Base-by-base conservation (phyloP, 2,888 invertebrate genomes). In the Idaea straminata region DNA sequence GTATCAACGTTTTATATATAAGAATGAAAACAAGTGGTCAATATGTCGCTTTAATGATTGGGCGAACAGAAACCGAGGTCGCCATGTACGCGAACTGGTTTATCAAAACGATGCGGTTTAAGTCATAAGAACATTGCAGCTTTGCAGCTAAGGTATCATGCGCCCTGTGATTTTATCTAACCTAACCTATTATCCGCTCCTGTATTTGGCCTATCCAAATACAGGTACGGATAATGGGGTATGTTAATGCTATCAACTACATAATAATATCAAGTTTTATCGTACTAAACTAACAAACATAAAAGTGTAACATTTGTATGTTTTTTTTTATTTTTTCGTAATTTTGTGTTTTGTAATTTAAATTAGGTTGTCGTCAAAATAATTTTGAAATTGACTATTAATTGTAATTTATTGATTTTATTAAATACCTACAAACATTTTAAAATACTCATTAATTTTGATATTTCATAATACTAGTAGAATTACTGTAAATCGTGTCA, bases 31-130 rank as follows among this genome's bases (percentile, higher is more conserved):
- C 88, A 90, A 91, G 88, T 89, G 84, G 85, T 82, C 88, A 89
- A 88, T 89, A 85, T 85, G 86, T 86, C 79, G 85, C 80, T 84
- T 88, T 88, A 89, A 88, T 91, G 88, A 89, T 88, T 88, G 84
- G 81, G 84, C 84, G 87, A 84, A 77, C 79, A 79, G 79, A 79
- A 77, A 79, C 77, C 91, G 91, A 92, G 92, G 91, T 85, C 92
- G 86, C 77, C 88, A 82, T 88, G 87, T 85, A 78, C 80, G 79
- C 83, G 79, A 89, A 92, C 92, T 90, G 91, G 92, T 92, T 91
- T 91, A 86, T 85, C 85, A 85, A 79, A 80, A 67, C 73, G 74
- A 68, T 73, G 80, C 77, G 82, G 80, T 72, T 72, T 81, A 83
- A 87, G 84, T 77, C 74, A 82, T 71, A 74, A 82, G 83, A 80